These are phyloP conservation scores for Scaptomyza montana DNA, from an alignment of 1,140 invertebrate genomes.

Conservation along the genomic window DNA sequence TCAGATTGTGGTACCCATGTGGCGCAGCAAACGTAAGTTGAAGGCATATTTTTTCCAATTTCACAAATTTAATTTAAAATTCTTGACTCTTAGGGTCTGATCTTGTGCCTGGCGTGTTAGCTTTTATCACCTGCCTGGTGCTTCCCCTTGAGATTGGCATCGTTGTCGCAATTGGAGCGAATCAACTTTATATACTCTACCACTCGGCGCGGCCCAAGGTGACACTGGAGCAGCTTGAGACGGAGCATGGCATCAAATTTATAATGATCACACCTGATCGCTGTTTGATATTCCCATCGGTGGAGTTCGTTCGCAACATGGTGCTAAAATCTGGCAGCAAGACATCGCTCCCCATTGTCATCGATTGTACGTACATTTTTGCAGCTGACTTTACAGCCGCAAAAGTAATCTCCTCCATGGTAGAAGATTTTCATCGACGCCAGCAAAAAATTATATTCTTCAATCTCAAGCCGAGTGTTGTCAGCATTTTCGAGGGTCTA, in stretches of 20 bases:
- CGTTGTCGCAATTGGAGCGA: slow-evolving; percentile 92
- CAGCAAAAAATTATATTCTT: slow-evolving; percentile 91
- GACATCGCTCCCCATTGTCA: slow-evolving; percentile 89
- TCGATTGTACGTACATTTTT: slow-evolving; percentile 93
- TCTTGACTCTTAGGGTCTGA: slow-evolving; percentile 88
- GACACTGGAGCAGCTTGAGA: slow-evolving; percentile 89
- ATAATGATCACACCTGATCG: slow-evolving; percentile 92
- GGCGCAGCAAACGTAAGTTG: slow-evolving; percentile 89
- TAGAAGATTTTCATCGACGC: slow-evolving; percentile 88
- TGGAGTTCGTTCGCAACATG: slow-evolving; percentile 92
- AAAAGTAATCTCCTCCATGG: slow-evolving; percentile 88
- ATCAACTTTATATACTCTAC: slow-evolving; percentile 94
- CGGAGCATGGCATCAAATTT: slow-evolving; percentile 88
- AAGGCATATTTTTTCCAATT: not conserved
- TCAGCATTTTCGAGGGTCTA: slow-evolving; percentile 90
- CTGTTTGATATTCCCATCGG: slow-evolving; percentile 94
- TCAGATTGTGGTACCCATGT: slow-evolving; percentile 90
- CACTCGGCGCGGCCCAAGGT: slow-evolving; percentile 95
- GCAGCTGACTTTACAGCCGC: slow-evolving; percentile 92
- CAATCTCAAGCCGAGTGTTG: slow-evolving; percentile 92
- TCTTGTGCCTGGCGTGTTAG: slow-evolving; percentile 91
- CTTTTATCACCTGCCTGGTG: slow-evolving; percentile 92
- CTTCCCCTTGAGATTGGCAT: slow-evolving; percentile 95
- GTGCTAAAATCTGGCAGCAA: slow-evolving; percentile 90
- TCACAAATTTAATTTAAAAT: not conserved